Evolutionary conservation across 2,797 vertebrate genomes (phyloP).

Genomic region (Syncerus caffer): DNA sequence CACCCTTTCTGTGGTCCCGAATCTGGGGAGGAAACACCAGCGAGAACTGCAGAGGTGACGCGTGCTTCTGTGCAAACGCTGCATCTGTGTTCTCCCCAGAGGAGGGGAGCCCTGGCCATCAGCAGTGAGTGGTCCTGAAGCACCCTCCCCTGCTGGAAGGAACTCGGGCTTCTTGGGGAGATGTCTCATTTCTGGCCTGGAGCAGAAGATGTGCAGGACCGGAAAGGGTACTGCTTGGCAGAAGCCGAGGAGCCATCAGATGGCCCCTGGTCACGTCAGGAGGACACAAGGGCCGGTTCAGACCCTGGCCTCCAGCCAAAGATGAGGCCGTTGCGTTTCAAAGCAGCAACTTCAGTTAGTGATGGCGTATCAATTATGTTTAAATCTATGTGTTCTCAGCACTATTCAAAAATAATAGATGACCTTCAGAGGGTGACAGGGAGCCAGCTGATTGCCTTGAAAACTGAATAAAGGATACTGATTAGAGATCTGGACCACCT

Average conservation of each 20-base stretch:
- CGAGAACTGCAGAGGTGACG: background rate
- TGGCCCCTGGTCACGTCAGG: background rate
- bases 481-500: fast-evolving
- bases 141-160: background rate
- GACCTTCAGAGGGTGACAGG: background rate
- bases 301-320: fast-evolving
- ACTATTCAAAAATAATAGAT: background rate
- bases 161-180: background rate
- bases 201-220: background rate
- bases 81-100: background rate
- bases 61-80: too few species aligned
- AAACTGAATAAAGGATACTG: background rate
- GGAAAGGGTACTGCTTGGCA: fast-evolving
- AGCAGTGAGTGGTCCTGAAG: too few species aligned
- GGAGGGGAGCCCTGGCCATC: background rate
- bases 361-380: fast-evolving
- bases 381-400: too few species aligned
- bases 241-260: too few species aligned
- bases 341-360: background rate
- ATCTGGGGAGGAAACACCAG: background rate
- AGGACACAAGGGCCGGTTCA: background rate
- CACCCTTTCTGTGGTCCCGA: background rate
- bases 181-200: background rate
- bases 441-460: background rate
- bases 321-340: fast-evolving